A percentile compares a stretch with the other conserved stretches of the same genome.
phyloP scores from a whole-genome alignment of 2,888 invertebrate species.

The Nesidiocoris tenuis region DNA sequence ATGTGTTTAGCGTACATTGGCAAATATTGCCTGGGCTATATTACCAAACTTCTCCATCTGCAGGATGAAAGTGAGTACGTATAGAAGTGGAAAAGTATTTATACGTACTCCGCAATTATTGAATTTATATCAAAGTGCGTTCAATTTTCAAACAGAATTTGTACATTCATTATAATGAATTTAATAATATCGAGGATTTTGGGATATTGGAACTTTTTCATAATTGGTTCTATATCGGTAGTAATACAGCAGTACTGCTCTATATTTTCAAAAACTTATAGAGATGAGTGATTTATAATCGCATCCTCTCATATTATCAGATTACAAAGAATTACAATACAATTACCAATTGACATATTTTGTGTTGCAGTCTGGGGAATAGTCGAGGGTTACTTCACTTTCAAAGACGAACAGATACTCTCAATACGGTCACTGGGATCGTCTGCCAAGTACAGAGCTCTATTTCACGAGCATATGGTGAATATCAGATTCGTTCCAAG shows the following conservation, averaged over 20 bases:
- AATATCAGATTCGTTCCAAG: no score
- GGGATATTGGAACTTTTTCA: constrained; percentile 1
- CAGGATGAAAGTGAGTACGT: constrained; percentile 25
- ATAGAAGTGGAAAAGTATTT: background rate
- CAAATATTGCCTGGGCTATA: constrained; percentile 16
- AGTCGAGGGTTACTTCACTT: constrained; percentile 42
- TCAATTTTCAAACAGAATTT: background rate
- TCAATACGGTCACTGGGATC: constrained; percentile 44
- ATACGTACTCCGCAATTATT: background rate
- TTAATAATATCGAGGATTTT: no score
- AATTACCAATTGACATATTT: no score
- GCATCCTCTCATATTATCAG: no score
- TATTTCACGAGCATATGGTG: constrained; percentile 46
- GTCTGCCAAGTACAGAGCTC: constrained; percentile 35
- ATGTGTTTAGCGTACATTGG: constrained; percentile 17
- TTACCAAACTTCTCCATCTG: constrained; percentile 26
- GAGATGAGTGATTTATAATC: no score
- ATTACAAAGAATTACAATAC: no score
- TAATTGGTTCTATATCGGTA: background rate
- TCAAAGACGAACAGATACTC: constrained; percentile 44
- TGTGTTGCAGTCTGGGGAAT: constrained; percentile 48
- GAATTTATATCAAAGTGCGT: background rate
- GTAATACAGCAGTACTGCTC: constrained; percentile 20
- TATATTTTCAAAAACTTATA: no score
- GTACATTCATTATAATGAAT: background rate